phyloP scores from a whole-genome alignment of 2,113 vertebrate species.

The Glareola pratincola region DNA sequence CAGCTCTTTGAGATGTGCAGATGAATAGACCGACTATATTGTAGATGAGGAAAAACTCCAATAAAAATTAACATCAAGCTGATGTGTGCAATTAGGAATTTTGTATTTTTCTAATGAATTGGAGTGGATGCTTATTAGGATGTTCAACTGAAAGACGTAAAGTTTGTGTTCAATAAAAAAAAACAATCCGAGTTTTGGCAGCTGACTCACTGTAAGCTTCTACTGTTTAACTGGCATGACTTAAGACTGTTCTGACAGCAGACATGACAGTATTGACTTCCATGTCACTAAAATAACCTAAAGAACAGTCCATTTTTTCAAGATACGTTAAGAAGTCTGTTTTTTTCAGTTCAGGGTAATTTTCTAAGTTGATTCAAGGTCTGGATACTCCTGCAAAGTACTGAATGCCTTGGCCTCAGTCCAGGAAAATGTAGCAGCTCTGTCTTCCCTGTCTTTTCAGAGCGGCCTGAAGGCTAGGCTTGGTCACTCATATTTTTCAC shows the following conservation, averaged over 20 bases:
- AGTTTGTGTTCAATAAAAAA: neutral
- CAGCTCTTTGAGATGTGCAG: conserved; percentile 56
- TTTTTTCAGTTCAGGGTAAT: neutral
- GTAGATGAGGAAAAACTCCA: neutral
- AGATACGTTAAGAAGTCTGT: neutral
- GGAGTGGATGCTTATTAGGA: neutral
- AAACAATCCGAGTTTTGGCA: neutral
- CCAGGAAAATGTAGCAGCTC: neutral
- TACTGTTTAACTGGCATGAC: neutral
- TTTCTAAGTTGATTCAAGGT: neutral
- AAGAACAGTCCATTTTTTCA: neutral
- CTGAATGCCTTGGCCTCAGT: neutral
- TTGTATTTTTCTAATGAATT: conserved; percentile 21
- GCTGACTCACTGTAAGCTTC: neutral
- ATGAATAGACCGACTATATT: conserved; percentile 54
- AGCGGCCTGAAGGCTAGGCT: neutral
- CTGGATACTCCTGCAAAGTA: neutral
- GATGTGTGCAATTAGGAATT: neutral
- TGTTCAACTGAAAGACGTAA: conserved; percentile 16
- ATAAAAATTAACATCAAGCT: neutral
- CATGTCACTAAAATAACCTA: neutral
- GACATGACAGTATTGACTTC: neutral
- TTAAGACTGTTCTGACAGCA: neutral
- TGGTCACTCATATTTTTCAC: neutral
- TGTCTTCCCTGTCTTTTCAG: neutral